Conservation (phyloP, 2,113 vertebrate species). For the Plestiodon gilberti region DNA sequence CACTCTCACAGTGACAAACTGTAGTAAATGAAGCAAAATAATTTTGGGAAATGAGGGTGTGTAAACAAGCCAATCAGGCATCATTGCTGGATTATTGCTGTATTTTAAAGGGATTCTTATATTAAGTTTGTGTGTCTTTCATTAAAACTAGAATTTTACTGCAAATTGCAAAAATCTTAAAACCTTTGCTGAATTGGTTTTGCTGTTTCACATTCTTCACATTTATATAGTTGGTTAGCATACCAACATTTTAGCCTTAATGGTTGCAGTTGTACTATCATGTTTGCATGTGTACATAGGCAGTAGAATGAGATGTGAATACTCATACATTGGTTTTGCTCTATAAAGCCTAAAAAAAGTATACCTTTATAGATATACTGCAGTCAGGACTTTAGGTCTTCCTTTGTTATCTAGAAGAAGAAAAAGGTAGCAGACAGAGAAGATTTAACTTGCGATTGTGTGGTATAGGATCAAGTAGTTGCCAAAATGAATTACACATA, state of each 20-base stretch:
- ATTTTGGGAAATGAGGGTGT: conserved; percentile 69
- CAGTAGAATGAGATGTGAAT: background rate
- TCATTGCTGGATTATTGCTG: conserved; percentile 55
- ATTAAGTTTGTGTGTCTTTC: conserved; percentile 18
- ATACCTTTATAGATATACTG: background rate
- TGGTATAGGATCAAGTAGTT: background rate
- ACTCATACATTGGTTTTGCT: background rate
- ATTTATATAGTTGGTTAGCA: conserved; percentile 40
- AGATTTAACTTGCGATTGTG: background rate
- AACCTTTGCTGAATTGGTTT: conserved; percentile 3
- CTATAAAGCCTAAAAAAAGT: background rate
- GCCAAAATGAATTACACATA: background rate
- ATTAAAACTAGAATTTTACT: background rate
- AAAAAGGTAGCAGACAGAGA: background rate
- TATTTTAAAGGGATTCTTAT: conserved; percentile 48
- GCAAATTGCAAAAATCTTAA: conserved; percentile 33
- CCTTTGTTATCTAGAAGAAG: background rate
- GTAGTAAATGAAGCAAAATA: conserved; percentile 76
- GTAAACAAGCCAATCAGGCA: conserved; percentile 74
- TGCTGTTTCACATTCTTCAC: conserved; percentile 7
- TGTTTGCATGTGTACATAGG: background rate
- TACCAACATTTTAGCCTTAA: background rate
- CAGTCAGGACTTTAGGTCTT: background rate
- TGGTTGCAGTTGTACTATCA: background rate
- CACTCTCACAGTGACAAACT: conserved; percentile 66